Conservation (phyloP, 1,140 invertebrate genomes). For the Drosophila hydei region DNA sequence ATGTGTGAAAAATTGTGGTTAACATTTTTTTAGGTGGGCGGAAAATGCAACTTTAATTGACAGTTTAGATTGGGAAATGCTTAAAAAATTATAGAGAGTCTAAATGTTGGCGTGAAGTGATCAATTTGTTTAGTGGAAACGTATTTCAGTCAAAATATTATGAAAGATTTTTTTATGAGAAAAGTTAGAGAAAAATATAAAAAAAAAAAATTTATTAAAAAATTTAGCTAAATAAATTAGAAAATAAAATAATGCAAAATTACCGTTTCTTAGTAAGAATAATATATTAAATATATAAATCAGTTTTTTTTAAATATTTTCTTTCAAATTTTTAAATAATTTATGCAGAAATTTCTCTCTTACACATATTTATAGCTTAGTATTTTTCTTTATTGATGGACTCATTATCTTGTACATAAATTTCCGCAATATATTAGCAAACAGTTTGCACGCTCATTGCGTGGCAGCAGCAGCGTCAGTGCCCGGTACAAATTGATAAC, state of each 20-base stretch:
- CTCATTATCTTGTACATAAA: slow-evolving; percentile 17
- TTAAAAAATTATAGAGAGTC: slow-evolving; percentile 39
- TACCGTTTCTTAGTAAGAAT: too few species aligned
- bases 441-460: slow-evolving; percentile 43
- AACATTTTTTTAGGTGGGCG: slow-evolving; percentile 49
- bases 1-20: slow-evolving; percentile 71
- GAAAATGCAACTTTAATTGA: slow-evolving; percentile 69
- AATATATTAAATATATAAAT: too few species aligned
- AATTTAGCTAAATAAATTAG: too few species aligned
- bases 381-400: background rate
- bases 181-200: too few species aligned
- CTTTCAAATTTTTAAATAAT: background rate
- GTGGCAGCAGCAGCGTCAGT: slow-evolving; percentile 21
- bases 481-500: slow-evolving; percentile 67
- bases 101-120: slow-evolving; percentile 19
- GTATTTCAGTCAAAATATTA: slow-evolving; percentile 7
- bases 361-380: background rate
- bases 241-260: too few species aligned
- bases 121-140: slow-evolving; percentile 10
- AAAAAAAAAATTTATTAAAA: too few species aligned
- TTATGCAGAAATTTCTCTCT: too few species aligned
- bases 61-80: slow-evolving; percentile 51
- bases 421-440: slow-evolving; percentile 36
- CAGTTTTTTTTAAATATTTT: too few species aligned
- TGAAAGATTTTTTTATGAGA: background rate